phyloP scores from a whole-genome alignment of 2,888 invertebrate species.

The Neuroscelio doddi region DNA sequence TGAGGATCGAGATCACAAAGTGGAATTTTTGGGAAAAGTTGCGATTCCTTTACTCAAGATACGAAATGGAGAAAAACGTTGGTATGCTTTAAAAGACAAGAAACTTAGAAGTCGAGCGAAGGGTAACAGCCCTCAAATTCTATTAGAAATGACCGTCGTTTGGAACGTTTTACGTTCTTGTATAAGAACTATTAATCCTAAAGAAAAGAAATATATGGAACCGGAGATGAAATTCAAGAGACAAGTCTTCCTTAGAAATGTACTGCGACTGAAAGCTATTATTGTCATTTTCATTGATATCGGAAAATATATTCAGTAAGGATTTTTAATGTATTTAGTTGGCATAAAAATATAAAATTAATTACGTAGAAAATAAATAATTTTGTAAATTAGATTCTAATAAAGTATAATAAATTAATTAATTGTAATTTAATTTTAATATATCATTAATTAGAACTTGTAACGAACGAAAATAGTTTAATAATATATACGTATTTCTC shows the following conservation, averaged over 20 bases:
- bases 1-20: slow-evolving; percentile 98
- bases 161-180: slow-evolving; percentile 97
- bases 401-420: too few species aligned
- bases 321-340: too few species aligned
- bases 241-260: slow-evolving; percentile 93
- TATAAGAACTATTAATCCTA: slow-evolving; percentile 93
- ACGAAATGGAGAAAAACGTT: slow-evolving; percentile 91
- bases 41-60: slow-evolving; percentile 90
- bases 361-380: too few species aligned
- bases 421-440: too few species aligned
- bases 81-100: slow-evolving; percentile 97
- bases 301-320: slow-evolving; percentile 93
- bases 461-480: too few species aligned
- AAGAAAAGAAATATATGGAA: slow-evolving; percentile 95
- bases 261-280: slow-evolving; percentile 91
- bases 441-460: too few species aligned
- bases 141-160: slow-evolving; percentile 91
- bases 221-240: slow-evolving; percentile 96
- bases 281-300: slow-evolving; percentile 91
- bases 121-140: slow-evolving; percentile 91
- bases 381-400: too few species aligned
- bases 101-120: slow-evolving; percentile 93
- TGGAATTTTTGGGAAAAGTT: slow-evolving; percentile 96
- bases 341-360: too few species aligned
- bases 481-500: background rate